Conservation (phyloP, 1,140 invertebrate genomes). For the Hypothenemus hampei region DNA sequence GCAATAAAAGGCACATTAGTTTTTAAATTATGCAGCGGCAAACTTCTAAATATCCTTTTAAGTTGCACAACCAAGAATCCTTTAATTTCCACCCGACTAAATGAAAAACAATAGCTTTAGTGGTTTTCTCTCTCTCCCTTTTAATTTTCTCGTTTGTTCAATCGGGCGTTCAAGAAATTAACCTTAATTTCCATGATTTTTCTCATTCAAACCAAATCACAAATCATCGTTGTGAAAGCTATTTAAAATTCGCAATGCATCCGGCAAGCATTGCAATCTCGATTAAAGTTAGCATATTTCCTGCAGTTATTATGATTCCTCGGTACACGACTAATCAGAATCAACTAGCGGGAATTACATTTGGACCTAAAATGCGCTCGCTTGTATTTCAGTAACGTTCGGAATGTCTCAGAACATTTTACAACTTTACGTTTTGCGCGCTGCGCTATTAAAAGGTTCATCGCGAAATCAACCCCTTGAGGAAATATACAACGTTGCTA, state of each 20-base stretch:
- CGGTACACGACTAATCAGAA: slow-evolving; percentile 17
- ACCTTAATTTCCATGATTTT: too few relatives aligned
- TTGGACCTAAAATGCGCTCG: slow-evolving; percentile 26
- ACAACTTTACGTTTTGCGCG: slow-evolving; percentile 32
- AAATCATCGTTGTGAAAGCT: too few relatives aligned
- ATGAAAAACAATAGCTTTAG: slow-evolving; percentile 12
- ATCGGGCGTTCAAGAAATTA: too few relatives aligned
- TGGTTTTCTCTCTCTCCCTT: slow-evolving; percentile 3
- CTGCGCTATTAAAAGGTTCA: slow-evolving; percentile 33
- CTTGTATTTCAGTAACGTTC: slow-evolving; percentile 34
- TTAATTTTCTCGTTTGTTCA: slow-evolving; percentile 2
- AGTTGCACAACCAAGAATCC: slow-evolving; percentile 17
- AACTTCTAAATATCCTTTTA: slow-evolving; percentile 16
- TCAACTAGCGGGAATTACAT: slow-evolving; percentile 21
- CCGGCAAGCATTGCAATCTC: too few relatives aligned
- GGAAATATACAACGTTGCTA: slow-evolving; percentile 31
- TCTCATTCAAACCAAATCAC: too few relatives aligned
- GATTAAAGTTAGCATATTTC: too few relatives aligned
- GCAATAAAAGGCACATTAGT: slow-evolving; percentile 20
- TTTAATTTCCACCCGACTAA: slow-evolving; percentile 16
- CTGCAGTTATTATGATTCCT: not conserved
- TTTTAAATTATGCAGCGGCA: slow-evolving; percentile 14
- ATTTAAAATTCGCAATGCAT: too few relatives aligned
- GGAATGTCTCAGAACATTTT: slow-evolving; percentile 33
- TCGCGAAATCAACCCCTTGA: slow-evolving; percentile 36